phyloP scores from a whole-genome alignment of 2,888 invertebrate species.

The Amphipoea oculea region DNA sequence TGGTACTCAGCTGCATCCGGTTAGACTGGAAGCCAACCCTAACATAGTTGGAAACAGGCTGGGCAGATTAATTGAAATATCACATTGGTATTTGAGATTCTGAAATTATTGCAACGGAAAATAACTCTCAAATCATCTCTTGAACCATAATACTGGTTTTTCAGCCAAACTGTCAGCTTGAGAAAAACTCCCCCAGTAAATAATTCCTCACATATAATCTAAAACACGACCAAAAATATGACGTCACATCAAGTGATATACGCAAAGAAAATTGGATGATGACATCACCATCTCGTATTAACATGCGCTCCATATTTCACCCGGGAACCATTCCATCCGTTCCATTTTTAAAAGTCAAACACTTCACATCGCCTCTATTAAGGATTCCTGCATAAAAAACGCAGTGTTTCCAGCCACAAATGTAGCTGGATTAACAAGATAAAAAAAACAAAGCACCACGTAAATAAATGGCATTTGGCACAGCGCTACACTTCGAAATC shows the following conservation, averaged over 20 bases:
- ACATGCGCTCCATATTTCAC: slow-evolving; percentile 44
- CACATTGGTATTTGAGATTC: not conserved
- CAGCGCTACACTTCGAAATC: slow-evolving; percentile 74
- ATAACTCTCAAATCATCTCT: not conserved
- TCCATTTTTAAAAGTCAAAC: slow-evolving; percentile 57
- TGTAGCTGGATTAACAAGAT: slow-evolving; percentile 61
- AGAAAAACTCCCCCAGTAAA: not conserved
- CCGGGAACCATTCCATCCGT: slow-evolving; percentile 28
- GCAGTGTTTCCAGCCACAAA: slow-evolving; percentile 56
- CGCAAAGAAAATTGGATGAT: slow-evolving; percentile 53
- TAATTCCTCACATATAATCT: slow-evolving; percentile 15
- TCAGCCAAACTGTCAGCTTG: not conserved
- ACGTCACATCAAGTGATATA: slow-evolving; percentile 30
- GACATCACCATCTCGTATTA: slow-evolving; percentile 53
- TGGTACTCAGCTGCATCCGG: no score
- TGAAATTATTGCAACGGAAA: not conserved
- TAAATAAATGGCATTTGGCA: slow-evolving; percentile 79
- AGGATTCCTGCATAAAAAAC: slow-evolving; percentile 53
- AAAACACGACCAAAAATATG: slow-evolving; percentile 39
- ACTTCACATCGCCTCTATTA: slow-evolving; percentile 56
- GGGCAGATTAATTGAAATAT: not conserved
- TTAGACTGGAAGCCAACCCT: no score
- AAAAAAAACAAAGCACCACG: slow-evolving; percentile 59
- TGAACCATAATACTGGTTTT: not conserved
- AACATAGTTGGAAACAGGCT: no score